Evolutionary conservation across 2,797 vertebrate genomes (phyloP).

Genomic region (Ambastaia sidthimunki): DNA sequence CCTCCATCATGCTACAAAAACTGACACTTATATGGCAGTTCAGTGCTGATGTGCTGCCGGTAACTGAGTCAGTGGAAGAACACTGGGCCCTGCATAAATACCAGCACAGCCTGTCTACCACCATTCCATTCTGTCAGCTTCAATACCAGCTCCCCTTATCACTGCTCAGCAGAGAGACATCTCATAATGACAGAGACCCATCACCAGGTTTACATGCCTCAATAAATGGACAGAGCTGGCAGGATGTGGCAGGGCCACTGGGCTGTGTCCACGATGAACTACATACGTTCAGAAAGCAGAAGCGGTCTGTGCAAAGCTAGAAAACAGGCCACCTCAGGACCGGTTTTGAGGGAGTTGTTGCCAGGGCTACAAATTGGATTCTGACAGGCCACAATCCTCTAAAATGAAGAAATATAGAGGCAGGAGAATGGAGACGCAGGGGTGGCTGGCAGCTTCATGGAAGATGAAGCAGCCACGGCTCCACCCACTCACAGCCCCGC

Average conservation of each 20-base stretch:
- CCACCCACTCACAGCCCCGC: slow-evolving; percentile 12
- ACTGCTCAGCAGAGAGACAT: slow-evolving; percentile 56
- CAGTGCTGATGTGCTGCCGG: slow-evolving; percentile 56
- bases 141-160: slow-evolving; percentile 54
- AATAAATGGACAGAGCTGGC: slow-evolving; percentile 41
- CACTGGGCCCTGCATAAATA: slow-evolving; percentile 14
- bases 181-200: slow-evolving; percentile 38
- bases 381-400: slow-evolving; percentile 73
- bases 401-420: slow-evolving; percentile 76
- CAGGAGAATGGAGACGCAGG: slow-evolving; percentile 61
- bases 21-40: too few relatives aligned
- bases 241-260: slow-evolving; percentile 30
- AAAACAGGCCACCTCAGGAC: slow-evolving; percentile 62
- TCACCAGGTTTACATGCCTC: slow-evolving; percentile 51
- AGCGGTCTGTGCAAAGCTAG: slow-evolving; percentile 48
- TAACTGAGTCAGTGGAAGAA: slow-evolving; percentile 39
- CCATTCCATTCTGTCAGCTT: slow-evolving; percentile 54
- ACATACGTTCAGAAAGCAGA: slow-evolving; percentile 46
- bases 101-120: slow-evolving; percentile 31
- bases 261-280: slow-evolving; percentile 39
- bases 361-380: slow-evolving; percentile 66
- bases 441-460: slow-evolving; percentile 64
- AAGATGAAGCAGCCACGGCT: slow-evolving; percentile 68
- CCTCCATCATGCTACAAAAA: too few relatives aligned
- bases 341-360: slow-evolving; percentile 54